Percentiles rank a stretch among this genome's conserved stretches.
These are phyloP conservation scores for Procambarus virginalis DNA, from an alignment of 1,140 invertebrate genomes.

Conservation along the genomic window DNA sequence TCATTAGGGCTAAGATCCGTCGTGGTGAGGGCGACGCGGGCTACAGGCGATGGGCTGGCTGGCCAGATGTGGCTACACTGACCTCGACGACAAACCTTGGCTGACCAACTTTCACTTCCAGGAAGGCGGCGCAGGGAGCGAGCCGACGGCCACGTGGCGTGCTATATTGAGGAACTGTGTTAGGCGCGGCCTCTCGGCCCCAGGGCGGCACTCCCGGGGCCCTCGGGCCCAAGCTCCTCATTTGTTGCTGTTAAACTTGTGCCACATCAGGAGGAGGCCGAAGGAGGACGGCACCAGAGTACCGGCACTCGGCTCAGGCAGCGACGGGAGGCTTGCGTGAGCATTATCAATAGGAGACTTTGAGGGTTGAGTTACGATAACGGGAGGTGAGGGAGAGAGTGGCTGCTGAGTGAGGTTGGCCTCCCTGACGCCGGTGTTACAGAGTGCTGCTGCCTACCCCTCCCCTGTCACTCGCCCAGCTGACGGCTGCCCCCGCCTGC, in stretches of 20 bases:
- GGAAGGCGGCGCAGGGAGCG: constrained; percentile 31
- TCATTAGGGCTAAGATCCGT: not conserved
- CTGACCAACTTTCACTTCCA: constrained; percentile 65
- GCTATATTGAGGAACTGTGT: constrained; percentile 34
- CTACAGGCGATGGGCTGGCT: not conserved
- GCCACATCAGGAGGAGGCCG: too few relatives aligned
- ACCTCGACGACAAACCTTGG: constrained; percentile 57
- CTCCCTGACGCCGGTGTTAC: constrained; percentile 25
- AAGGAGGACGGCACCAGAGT: not conserved
- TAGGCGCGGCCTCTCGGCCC: constrained; percentile 13
- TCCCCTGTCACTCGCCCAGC: constrained; percentile 2
- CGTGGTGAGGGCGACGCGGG: not conserved
- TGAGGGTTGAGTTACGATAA: not conserved
- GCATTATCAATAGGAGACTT: not conserved
- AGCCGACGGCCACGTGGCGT: constrained; percentile 51
- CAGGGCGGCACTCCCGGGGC: not conserved
- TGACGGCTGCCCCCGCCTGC: not conserved
- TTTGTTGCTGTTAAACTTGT: not conserved
- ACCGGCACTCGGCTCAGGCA: not conserved
- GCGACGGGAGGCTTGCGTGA: not conserved
- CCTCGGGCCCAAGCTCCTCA: not conserved
- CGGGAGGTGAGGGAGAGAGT: not conserved
- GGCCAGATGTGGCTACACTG: constrained; percentile 26
- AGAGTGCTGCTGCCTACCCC: constrained; percentile 11
- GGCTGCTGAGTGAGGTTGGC: constrained; percentile 51